Evolutionary conservation across 2,113 vertebrate species (phyloP), one percentile per base, ranked within the genome.

Genomic region (Colaptes auratus): DNA sequence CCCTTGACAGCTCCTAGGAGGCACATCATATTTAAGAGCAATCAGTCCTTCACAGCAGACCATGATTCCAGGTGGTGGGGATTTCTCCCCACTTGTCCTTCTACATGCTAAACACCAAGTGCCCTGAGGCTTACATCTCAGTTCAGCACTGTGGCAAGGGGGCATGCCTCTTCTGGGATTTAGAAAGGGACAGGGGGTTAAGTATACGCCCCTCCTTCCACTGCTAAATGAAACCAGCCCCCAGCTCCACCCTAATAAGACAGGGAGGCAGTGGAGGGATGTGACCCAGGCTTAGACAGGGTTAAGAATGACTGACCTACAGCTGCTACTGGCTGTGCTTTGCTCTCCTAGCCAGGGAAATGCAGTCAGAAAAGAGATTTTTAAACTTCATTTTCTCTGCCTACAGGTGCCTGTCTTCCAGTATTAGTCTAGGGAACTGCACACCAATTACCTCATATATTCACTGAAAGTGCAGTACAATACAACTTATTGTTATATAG

Each of bases 371-470:
- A 91, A 94, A 95, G 90, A 90, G 65, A 90, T 75, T 93, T 95
- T 95, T 93, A 88, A 94, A 89, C 79, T 90, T 95, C 85, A 91
- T 95, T 97, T 95, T 94, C 69, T 92, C 72, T 95, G 80, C 75
- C 93, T 91, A 91, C 76, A 91, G 85, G 73, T 94, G 65, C 79
- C 91, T 88, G 76, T 95, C 94, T 95, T 95, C 89, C 82, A 92
- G 79, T 95, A 89, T 95, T 89, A 96, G 91, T 81, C 95, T 76
- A 81, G 95, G 94, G 89, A 96, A 96, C 94, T 96, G 91, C 95
- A 96, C 91, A 89, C 91, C 95, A 94, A 95, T 95, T 96, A 96
- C 94, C 93, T 94, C 88, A 95, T 93, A 95, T 91, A 96, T 94
- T 96, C 94, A 95, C 94, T 91, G 93, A 82, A 94, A 95, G 95